phyloP scores from a whole-genome alignment of 2,888 invertebrate genomes.

The Dioctria rufipes region DNA sequence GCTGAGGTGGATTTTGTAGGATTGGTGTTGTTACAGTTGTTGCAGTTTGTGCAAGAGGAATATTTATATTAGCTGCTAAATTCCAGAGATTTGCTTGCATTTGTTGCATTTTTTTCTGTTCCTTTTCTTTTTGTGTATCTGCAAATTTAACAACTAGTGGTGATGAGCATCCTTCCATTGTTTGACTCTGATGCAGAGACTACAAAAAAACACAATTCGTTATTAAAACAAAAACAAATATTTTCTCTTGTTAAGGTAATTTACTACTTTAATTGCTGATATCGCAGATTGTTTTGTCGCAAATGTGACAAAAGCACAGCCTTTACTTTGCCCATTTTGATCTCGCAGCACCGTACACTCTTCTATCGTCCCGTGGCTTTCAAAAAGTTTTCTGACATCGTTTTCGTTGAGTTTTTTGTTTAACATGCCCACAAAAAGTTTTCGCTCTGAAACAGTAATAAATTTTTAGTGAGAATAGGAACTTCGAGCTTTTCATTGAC shows the following conservation, averaged over 20 bases:
- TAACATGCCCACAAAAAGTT: conserved; percentile 98
- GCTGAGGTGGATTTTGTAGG: conserved; percentile 70
- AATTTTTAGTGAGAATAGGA: neutral
- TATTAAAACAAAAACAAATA: neutral
- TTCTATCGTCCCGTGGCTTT: conserved; percentile 95
- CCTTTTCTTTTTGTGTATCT: conserved; percentile 99
- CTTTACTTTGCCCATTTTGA: conserved; percentile 95
- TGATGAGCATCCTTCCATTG: conserved; percentile 99
- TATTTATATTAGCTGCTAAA: conserved; percentile 76
- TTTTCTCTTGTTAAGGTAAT: conserved; percentile 3
- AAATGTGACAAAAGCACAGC: conserved; percentile 99
- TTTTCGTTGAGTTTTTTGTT: conserved; percentile 96
- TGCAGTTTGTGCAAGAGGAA: conserved; percentile 73
- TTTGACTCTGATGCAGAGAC: conserved; percentile 96
- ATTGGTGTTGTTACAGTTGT: conserved; percentile 73
- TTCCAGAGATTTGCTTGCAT: conserved; percentile 95
- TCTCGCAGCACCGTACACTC: conserved; percentile 98
- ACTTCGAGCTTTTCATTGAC: too few relatives aligned
- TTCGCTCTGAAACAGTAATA: conserved; percentile 72
- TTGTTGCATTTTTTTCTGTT: conserved; percentile 95
- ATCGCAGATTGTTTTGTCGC: conserved; percentile 97
- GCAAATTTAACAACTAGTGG: conserved; percentile 99
- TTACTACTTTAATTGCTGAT: conserved; percentile 91
- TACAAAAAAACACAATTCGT: conserved; percentile 61
- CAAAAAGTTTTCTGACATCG: conserved; percentile 94